Evolutionary conservation across 2,113 vertebrate genomes (phyloP).

Genomic region (Oreamnos americanus): DNA sequence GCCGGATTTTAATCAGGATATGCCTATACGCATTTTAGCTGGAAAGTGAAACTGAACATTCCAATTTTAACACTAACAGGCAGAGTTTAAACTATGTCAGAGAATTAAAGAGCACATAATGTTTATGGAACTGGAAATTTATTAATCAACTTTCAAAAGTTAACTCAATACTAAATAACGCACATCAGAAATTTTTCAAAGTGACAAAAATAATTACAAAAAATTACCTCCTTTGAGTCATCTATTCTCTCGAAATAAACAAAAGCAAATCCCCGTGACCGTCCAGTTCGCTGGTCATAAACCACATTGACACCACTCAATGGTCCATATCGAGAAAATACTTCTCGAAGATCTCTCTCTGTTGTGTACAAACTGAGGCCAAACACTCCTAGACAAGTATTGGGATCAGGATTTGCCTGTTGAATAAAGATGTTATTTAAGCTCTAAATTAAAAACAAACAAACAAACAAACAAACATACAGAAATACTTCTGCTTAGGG

Average conservation of each 20-base stretch:
- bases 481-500: not conserved
- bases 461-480: not conserved
- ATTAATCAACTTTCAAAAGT: not conserved
- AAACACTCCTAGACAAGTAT: slow-evolving; percentile 94
- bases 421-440: slow-evolving; percentile 28
- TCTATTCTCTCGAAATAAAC: slow-evolving; percentile 95
- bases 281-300: slow-evolving; percentile 93
- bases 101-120: not conserved
- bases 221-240: slow-evolving; percentile 93
- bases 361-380: slow-evolving; percentile 96
- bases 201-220: slow-evolving; percentile 7
- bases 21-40: not conserved
- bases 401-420: slow-evolving; percentile 95
- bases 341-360: slow-evolving; percentile 93
- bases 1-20: slow-evolving; percentile 1
- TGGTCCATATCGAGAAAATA: slow-evolving; percentile 94
- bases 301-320: slow-evolving; percentile 94
- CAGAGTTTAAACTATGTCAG: not conserved
- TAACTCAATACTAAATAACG: not conserved
- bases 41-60: not conserved
- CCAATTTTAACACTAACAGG: not conserved
- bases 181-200: not conserved
- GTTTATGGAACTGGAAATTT: not conserved
- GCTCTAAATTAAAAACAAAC: not conserved
- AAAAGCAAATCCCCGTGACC: slow-evolving; percentile 94